Base-by-base conservation (phyloP, 1,140 invertebrate genomes). In the Pseudomyrmex sp. region DNA sequence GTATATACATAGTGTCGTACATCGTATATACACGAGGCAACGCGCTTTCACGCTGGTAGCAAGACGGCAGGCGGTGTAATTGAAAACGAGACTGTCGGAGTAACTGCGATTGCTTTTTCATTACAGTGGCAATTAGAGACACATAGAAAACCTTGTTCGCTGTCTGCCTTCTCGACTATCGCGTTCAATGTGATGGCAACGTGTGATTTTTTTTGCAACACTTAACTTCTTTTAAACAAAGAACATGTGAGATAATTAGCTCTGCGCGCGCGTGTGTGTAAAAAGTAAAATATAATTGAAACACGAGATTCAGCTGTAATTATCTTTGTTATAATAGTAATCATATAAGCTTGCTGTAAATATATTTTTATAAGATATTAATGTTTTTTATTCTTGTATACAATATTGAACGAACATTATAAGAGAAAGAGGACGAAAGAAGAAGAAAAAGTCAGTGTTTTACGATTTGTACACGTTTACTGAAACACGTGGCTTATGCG, bases 81-180 rank as follows among this genome's bases (percentile, higher is more conserved):
- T 80, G 76, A 80, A 80, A 80, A 59, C 76, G 76, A 80, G 76
- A 59, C 76, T 66, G 74, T 59, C 66, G 66, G 44, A 26, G 66
- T 72, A 80, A 72, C 76, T 80, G 54, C 76, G 76, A 80, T 80
- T 59, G 66, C 76, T 80, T 80, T 80, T 80, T 80, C 76, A 80
- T 80, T 80, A 80, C 66, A 20, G 44, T 5, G 66, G 54, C 54
- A 80, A 80, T 80, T 80, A 80, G 56, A 80, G 54, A 58, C 26
- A 61, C 63, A 20, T 50, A 15, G 13, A 26, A 59, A 48, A 56
- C 44, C 2, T 1, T 15, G 44, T 20, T 26, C 20, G 59, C 20
- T 46, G 26, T 59, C 46, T 70, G 35, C 35, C 7, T 35, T 35
- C 35, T 35, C 35, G 35, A 35, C 35, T 35, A 35, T 35, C 35